Evolutionary conservation across 1,140 invertebrate genomes (phyloP), one percentile per base, ranked within the genome.

Genomic region (Steinernema khuongi): DNA sequence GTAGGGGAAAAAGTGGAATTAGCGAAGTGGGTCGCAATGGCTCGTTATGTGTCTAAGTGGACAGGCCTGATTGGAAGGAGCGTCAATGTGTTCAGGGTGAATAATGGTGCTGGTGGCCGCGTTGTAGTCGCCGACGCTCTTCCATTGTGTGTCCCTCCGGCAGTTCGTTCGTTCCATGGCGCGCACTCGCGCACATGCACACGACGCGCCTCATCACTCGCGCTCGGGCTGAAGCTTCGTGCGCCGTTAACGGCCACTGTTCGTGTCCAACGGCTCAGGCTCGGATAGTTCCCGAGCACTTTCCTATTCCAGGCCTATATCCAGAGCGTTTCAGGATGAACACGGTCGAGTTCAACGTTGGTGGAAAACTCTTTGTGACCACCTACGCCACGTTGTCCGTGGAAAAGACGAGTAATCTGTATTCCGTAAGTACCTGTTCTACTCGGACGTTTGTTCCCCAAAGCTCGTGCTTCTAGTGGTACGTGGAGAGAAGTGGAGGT

Each of bases 171-270:
- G 36, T n/a, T n/a, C 50, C 14, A 60, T 60, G 50, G 50, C 50
- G 50, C 50, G 50, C 50, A 26, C 50, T 60, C 50, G 7, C n/a
- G 26, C 50, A 17, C 22, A 26, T 60, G 50, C 22, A 26, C 50
- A 60, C 50, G 26, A 14, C 4, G 50, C 50, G 11, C 50, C 50
- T 60, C 50, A 60, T 60, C 50, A 4, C 26, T 26, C 50, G 14
- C 50, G 50, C n/a, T 60, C 50, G 4, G 4, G 22, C 22, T 14
- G 7, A 22, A 26, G 22, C 7, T 22, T 14, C 50, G 22, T 22
- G 50, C 26, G 50, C 50, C 50, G 50, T 60, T 60, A 60, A 60
- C 50, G 14, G 50, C 11, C 50, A n/a, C n/a, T n/a, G n/a, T n/a
- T n/a, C n/a, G n/a, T n/a, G n/a, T n/a, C n/a, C n/a, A n/a, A n/a